Base-by-base conservation (phyloP, 2,888 invertebrate genomes). In the Drosophila maculinotata region DNA sequence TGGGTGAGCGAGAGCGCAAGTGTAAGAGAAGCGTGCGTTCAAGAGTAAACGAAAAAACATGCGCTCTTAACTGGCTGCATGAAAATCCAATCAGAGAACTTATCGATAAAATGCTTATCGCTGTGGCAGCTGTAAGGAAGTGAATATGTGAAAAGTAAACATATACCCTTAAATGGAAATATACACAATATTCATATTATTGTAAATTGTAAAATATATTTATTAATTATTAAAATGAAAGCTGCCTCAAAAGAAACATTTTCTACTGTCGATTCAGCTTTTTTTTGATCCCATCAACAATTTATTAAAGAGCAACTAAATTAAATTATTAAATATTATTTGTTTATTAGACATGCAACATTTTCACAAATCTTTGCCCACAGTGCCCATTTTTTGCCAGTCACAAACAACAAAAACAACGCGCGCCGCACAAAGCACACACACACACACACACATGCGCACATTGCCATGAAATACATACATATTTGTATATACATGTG, bases 341-440 rank as follows among this genome's bases (percentile, higher is more conserved):
- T 45, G 10, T 23, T 33, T 25, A 1, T 28, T 25, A 20, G 7
- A 36, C 17, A 31, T 54, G 48, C 35, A 15, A 28, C 20, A 62
- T 31, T 30, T 39, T 39, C 33, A 14, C 6, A 12, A 26, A 6
- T 4, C 4, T 44, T 75, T 20, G 33, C 39, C 72, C 72, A 76
- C 72, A 71, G 76, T 73, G 56, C 52, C 12, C 30, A 9, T 28
- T 51, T 75, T 73, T 76, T 76, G 76, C 76, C 67, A 76, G 76
- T 76, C 76, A 72, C 72, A 59, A 56, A 20, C 59, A 76, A 66
- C 58, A 73, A 59, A 42, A 65, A 65, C 59, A 51, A 60, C 41
- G 10, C 44, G 28, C 38, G 58, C 30, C 30, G 10, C 38, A n/a
- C 38, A 38, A 41, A 54, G 31, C 53, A 31, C 47, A 26, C 42